phyloP scores from a whole-genome alignment of 2,113 vertebrate genomes.

The Motacilla tschutschensis region DNA sequence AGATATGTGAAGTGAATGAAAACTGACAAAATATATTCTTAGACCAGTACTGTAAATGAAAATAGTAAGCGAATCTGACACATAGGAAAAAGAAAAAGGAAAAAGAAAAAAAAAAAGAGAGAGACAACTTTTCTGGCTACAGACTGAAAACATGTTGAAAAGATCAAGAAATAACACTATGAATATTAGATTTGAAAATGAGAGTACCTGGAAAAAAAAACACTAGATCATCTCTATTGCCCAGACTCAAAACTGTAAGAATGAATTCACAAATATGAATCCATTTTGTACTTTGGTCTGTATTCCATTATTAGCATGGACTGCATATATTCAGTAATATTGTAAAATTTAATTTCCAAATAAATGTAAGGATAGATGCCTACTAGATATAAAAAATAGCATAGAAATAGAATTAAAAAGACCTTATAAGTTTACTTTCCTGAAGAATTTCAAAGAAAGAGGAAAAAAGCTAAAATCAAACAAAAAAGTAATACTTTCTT shows the following conservation, averaged over 20 bases:
- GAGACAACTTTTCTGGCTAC: background rate
- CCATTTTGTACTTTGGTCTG: background rate
- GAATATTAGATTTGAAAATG: background rate
- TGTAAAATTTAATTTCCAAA: background rate
- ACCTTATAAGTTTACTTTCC: background rate
- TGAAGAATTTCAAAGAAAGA: background rate
- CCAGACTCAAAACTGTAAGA: background rate
- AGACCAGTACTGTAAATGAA: background rate
- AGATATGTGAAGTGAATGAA: background rate
- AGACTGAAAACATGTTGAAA: background rate
- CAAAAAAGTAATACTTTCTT: background rate
- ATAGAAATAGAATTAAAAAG: background rate
- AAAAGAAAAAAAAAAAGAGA: no score
- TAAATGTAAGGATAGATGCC: background rate
- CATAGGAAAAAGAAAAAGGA: fast-evolving
- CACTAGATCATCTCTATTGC: background rate
- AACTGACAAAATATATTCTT: background rate
- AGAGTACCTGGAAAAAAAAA: background rate
- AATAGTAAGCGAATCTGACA: background rate
- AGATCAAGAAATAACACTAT: background rate
- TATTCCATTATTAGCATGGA: background rate
- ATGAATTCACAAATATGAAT: background rate
- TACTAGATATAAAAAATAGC: background rate
- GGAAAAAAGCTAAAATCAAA: background rate
- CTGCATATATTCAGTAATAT: background rate